Conservation (phyloP, 2,888 invertebrate genomes). For the Hypomecis atomaria region DNA sequence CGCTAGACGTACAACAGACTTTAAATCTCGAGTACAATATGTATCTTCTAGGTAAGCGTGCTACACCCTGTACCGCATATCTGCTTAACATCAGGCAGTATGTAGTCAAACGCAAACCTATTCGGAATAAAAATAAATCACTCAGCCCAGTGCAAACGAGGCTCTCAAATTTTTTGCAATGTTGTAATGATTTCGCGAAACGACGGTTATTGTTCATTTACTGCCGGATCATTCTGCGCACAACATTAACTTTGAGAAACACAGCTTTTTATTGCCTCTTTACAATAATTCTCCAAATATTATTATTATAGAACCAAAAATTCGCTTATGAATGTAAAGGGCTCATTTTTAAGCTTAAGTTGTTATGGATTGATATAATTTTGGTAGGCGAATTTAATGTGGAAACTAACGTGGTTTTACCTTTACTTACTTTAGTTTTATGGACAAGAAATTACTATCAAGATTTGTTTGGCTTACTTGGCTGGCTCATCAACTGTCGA, state of each 20-base stretch:
- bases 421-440: too few species aligned
- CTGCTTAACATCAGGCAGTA: too few species aligned
- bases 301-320: background rate
- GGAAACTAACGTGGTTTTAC: too few species aligned
- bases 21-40: too few species aligned
- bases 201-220: constrained; percentile 32
- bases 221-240: constrained; percentile 34
- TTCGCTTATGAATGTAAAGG: constrained; percentile 10
- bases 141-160: constrained; percentile 2
- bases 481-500: too few species aligned
- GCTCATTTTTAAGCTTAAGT: background rate
- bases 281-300: constrained; percentile 8
- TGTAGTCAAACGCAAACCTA: too few species aligned
- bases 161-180: constrained; percentile 30
- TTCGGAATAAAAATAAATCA: too few species aligned
- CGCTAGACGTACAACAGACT: too few species aligned
- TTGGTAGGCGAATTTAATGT: background rate
- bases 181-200: constrained; percentile 40
- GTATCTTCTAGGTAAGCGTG: too few species aligned
- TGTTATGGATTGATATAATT: background rate
- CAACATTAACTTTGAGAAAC: constrained; percentile 29
- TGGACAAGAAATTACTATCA: too few species aligned
- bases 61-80: too few species aligned
- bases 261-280: constrained; percentile 25
- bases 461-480: too few species aligned